Evolutionary conservation across 2,113 vertebrate genomes (phyloP), one percentile per base, ranked within the genome.

Genomic region (Origma solitaria): DNA sequence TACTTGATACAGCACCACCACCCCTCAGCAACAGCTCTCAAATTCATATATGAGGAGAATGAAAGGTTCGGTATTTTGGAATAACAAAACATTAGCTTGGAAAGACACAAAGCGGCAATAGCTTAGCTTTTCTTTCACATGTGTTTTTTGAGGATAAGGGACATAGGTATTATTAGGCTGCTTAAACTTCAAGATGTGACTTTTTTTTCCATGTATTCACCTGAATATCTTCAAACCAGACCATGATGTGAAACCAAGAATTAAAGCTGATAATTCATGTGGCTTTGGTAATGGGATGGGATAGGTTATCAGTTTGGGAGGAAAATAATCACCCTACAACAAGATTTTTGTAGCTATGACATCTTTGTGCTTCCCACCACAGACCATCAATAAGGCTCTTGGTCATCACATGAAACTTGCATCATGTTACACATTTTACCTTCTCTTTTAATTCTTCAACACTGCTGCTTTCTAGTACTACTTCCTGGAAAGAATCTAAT

Each of bases 361-460:
- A 61, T 11, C 13, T 62, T 28, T 25, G 16, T 47, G 49, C 40
- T 90, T 72, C 56, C 60, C 69, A 61, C 7, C 15, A 77, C 3
- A 82, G 8, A 27, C 35, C 20, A 82, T 23, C 19, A 61, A 9
- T 21, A 79, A 51, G 13, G 40, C 22, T 75, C 35, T 19, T 7
- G 13, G 24, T 50, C 38, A 76, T 24, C 42, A 49, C 17, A 70
- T 75, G n/a, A 58, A 76, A 33, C 17, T 27, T 68, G 16, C 13
- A 82, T 53, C 40, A 30, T 3, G 10, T 50, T 60, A 54, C 47
- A 72, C 13, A 33, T 84, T 91, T 94, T 92, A 99, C 99, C 98
- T 99, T 99, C 50, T 99, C 99, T 96, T 99, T 99, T 68, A 99
- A 97, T 93, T 99, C 99, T 65, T 99, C 99, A 4, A 99, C 99